Evolutionary conservation across 2,888 invertebrate genomes (phyloP).

Genomic region (Zygogramma bicolorata): DNA sequence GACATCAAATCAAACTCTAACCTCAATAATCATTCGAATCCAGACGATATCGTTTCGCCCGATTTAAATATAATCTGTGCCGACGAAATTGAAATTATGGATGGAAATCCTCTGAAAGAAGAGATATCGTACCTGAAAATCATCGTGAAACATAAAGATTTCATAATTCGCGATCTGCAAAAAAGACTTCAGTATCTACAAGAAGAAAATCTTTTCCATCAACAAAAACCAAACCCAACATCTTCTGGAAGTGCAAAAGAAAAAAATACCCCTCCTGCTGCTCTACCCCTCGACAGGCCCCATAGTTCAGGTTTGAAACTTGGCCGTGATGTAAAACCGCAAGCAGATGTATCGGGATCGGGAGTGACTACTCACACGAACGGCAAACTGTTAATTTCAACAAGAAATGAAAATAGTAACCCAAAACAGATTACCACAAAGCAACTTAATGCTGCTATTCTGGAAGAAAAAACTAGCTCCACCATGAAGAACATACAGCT

Average conservation of each 20-base stretch:
- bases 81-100: background rate
- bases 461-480: background rate
- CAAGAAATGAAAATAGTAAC: background rate
- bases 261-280: background rate
- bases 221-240: too few species aligned
- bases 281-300: background rate
- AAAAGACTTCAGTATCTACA: background rate
- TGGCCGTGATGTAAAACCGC: background rate
- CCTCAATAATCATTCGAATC: background rate
- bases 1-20: background rate
- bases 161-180: background rate
- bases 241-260: background rate
- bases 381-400: background rate
- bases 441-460: background rate
- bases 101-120: background rate
- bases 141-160: conserved; percentile 2
- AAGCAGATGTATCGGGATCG: background rate
- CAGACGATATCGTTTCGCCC: background rate
- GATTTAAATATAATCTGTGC: background rate
- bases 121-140: background rate
- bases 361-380: background rate
- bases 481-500: background rate
- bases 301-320: conserved; percentile 3
- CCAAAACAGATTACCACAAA: background rate
- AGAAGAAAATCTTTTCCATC: too few species aligned